Evolutionary conservation across 1,140 invertebrate genomes (phyloP), one percentile per base, ranked within the genome.

Genomic region (Monochamus saltuarius): DNA sequence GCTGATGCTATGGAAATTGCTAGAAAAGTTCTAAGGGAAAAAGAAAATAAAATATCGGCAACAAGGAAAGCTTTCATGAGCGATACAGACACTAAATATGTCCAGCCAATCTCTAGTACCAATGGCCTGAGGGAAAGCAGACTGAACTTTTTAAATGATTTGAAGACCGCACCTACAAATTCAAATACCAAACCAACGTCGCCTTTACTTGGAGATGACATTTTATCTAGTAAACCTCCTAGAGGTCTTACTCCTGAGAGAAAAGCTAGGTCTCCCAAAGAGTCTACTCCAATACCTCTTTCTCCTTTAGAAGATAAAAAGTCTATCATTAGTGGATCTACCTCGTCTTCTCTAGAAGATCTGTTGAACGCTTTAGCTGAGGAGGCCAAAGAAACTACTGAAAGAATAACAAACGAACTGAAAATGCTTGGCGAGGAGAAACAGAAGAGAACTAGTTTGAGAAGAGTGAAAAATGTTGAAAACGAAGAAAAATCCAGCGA

Each of bases 351-450:
- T 58, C 67, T 75, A 16, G 72, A 75, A 29, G 73, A 77, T 40
- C 57, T 75, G 37, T 46, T 75, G 14, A 73, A 68, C 36, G 64
- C 69, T 7, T 58, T 71, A 38, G 72, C 71, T 0, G 75, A 74
- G 39, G 73, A 78, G 65, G 73, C 77, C 17, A 70, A 73, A 63
- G 80, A 83, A 70, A 80, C 79, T 42, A 83, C 76, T 67, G 81
- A 83, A 46, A 80, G 81, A 54, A 68, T 84, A 40, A 79, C 77
- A n/a, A 74, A 82, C 58, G 79, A 81, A 39, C 72, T 80, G 42
- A 69, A 80, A 67, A 81, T 72, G 60, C 72, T 78, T 52, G 78
- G 78, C 66, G 80, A 78, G 65, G 39, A 67, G 57, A 58, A 51
- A 40, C 16, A 43, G 52, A 55, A 47, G 17, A 16, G 49, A 56